Conservation (phyloP, 2,888 invertebrate genomes). For the Xanthia icteritia region DNA sequence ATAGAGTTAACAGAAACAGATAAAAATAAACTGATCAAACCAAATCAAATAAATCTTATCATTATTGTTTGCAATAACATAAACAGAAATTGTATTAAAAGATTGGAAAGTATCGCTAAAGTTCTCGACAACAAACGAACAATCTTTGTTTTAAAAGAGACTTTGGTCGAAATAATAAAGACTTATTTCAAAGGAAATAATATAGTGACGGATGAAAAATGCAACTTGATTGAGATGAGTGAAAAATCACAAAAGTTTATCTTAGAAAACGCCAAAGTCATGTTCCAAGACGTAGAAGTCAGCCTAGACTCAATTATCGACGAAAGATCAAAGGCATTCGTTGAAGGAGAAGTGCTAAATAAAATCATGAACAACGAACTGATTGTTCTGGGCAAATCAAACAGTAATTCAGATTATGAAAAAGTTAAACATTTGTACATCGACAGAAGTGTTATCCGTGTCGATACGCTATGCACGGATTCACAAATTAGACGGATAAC, state of each 20-base stretch:
- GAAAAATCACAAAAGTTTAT: conserved; percentile 30
- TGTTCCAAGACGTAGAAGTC: conserved; percentile 48
- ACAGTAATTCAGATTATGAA: conserved; percentile 29
- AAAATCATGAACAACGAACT: conserved; percentile 32
- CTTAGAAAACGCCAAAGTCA: conserved; percentile 24
- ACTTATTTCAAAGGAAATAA: conserved; percentile 24
- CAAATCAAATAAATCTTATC: neutral
- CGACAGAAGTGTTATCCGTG: conserved; percentile 5
- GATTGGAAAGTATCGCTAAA: conserved; percentile 23
- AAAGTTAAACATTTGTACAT: conserved; percentile 39
- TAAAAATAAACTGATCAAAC: conserved; percentile 1
- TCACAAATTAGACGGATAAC: no score
- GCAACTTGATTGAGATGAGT: conserved; percentile 41
- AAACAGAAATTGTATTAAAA: neutral
- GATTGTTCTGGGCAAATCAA: conserved; percentile 16
- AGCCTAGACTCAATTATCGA: conserved; percentile 11
- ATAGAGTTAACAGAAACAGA: conserved; percentile 23
- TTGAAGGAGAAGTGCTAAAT: conserved; percentile 40
- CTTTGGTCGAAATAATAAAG: neutral
- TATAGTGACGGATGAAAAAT: conserved; percentile 19
- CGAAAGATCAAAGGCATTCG: conserved; percentile 17
- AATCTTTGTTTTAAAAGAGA: conserved; percentile 25
- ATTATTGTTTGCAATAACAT: conserved; percentile 33
- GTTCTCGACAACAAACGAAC: conserved; percentile 8
- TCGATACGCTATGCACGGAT: no score